Evolutionary conservation across 1,140 invertebrate species (phyloP), one percentile per base, ranked within the genome.

Genomic region (Babylonia areolata): DNA sequence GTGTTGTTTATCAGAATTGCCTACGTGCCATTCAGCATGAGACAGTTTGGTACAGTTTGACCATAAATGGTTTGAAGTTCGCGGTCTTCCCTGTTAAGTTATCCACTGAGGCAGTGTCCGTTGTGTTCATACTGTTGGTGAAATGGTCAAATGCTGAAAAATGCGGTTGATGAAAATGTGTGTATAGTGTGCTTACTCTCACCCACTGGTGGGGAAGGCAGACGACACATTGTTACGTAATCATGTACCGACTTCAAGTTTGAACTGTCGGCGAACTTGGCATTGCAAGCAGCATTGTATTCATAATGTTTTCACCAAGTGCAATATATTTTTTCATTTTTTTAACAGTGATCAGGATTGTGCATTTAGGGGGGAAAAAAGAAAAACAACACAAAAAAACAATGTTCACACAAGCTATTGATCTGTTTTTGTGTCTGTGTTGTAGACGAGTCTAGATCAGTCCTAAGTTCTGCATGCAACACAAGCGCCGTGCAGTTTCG

Each of bases 11-110:
- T 51, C 17, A 51, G 46, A 17, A 35, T 79, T 37, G 78, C 78
- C 37, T 79, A 79, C 78, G 78, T 79, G 78, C n/a, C 46, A 42
- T 23, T 39, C 11, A 15, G 39, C 78, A 40, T n/a, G 78, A 42
- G 78, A n/a, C 23, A 23, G 46, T 51, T 51, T 20, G 20, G 46
- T 20, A 64, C 5, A n/a, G 17, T 64, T 64, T 64, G 33, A 23
- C n/a, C 75, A 77, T 23, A 23, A 42, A 42, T 33, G 37, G 73
- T n/a, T 12, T 79, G 33, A 51, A 58, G 37, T 35, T 40, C 46
- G 31, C 75, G 20, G 35, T n/a, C 58, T 64, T 28, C 5, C 17
- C 5, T 12, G 28, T 64, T 9, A 51, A 51, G 46, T 51, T 51
- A 51, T n/a, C n/a, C n/a, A n/a, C n/a, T n/a, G n/a, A n/a, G n/a